Evolutionary conservation across 2,113 vertebrate genomes (phyloP).

Genomic region (Melanerpes aurifrons): DNA sequence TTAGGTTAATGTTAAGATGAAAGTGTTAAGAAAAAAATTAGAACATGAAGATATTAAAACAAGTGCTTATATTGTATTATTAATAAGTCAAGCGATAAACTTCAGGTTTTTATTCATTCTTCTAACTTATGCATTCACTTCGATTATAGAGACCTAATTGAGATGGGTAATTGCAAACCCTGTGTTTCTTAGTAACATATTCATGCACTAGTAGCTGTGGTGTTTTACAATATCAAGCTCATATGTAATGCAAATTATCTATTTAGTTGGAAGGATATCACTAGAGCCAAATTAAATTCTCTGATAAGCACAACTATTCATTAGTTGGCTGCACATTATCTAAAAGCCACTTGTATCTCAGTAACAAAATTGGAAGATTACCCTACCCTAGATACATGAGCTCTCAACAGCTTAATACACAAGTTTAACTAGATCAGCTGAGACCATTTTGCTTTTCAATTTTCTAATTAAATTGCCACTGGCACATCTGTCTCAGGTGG

Average conservation of each 20-base stretch:
- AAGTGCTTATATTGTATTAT: constrained; percentile 13
- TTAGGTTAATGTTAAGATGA: neutral
- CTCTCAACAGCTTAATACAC: constrained; percentile 14
- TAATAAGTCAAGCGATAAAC: constrained; percentile 45
- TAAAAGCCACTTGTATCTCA: constrained; percentile 32
- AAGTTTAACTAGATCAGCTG: constrained; percentile 33
- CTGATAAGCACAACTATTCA: constrained; percentile 64
- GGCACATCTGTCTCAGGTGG: constrained; percentile 3
- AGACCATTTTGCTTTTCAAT: neutral
- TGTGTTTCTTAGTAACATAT: constrained; percentile 72
- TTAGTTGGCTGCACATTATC: constrained; percentile 32
- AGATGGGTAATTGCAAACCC: constrained; percentile 74
- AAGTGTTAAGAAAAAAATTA: neutral
- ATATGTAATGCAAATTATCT: constrained; percentile 77
- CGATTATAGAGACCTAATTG: constrained; percentile 69
- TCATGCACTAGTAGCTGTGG: constrained; percentile 59
- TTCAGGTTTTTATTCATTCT: constrained; percentile 22
- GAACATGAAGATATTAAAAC: neutral
- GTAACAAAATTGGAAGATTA: constrained; percentile 32
- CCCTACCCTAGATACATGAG: constrained; percentile 1
- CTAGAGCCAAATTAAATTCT: constrained; percentile 68
- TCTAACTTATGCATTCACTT: constrained; percentile 42
- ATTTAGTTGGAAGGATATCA: constrained; percentile 63
- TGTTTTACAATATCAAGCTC: constrained; percentile 71
- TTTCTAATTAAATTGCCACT: constrained; percentile 33